Conservation (phyloP, 2,888 invertebrate species). For the Synanthedon myopaeformis region DNA sequence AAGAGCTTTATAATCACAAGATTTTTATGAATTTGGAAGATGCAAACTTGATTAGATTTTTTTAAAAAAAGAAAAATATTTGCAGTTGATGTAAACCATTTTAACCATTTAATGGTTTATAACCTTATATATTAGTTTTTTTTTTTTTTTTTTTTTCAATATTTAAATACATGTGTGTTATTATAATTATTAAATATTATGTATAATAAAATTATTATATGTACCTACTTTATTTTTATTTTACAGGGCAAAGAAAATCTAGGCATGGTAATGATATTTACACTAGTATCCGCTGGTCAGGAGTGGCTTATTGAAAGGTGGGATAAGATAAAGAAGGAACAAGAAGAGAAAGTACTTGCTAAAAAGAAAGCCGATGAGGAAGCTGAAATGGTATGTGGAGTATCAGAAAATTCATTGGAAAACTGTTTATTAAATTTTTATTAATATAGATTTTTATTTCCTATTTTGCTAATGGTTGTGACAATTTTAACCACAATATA, state of each 20-base stretch:
- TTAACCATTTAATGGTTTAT: too few relatives aligned
- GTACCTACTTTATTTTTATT: not conserved
- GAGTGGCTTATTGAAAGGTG: constrained; percentile 91
- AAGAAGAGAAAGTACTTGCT: constrained; percentile 77
- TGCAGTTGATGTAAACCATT: too few relatives aligned
- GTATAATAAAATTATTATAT: not conserved
- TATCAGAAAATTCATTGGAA: not conserved
- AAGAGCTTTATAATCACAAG: not conserved
- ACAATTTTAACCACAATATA: not conserved
- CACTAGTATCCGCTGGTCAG: constrained; percentile 91
- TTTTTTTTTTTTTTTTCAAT: too few relatives aligned
- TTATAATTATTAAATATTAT: too few relatives aligned
- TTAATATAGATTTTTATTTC: not conserved
- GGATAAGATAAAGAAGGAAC: constrained; percentile 79
- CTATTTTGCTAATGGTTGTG: not conserved
- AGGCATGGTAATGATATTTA: constrained; percentile 98
- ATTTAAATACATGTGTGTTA: too few relatives aligned
- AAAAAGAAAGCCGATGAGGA: constrained; percentile 84
- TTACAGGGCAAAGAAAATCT: constrained; percentile 86
- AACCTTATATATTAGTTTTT: too few relatives aligned
- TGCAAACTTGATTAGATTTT: too few relatives aligned
- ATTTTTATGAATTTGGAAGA: not conserved
- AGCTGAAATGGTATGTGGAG: constrained; percentile 80
- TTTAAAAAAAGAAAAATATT: too few relatives aligned
- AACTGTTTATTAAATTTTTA: not conserved